Conservation (phyloP, 1,140 invertebrate species). For the Centruroides sculpturatus region DNA sequence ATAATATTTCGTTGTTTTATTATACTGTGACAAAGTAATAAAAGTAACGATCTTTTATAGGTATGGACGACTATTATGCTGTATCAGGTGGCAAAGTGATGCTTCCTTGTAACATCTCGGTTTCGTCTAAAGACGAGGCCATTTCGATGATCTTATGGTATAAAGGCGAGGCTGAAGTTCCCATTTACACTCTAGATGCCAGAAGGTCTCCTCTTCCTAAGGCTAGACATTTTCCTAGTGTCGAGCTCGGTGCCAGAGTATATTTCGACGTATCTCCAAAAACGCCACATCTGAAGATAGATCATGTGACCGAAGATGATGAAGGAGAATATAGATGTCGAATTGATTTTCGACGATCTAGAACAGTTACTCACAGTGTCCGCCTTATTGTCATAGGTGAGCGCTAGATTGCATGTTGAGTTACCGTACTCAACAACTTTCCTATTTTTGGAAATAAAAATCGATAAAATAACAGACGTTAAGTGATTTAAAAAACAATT, state of each 20-base stretch:
- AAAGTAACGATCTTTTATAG: no score
- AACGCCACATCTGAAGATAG: conserved; percentile 12
- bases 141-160: conserved; percentile 71
- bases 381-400: conserved; percentile 14
- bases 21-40: no score
- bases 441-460: no score
- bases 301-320: conserved; percentile 11
- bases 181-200: conserved; percentile 49
- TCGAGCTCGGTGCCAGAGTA: conserved; percentile 10
- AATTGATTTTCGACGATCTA: conserved; percentile 15
- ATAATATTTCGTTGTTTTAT: no score
- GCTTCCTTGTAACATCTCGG: conserved; percentile 61
- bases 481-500: no score
- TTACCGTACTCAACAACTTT: no score
- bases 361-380: conserved; percentile 12
- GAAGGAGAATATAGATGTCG: conserved; percentile 17
- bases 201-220: conserved; percentile 12
- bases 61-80: conserved; percentile 18
- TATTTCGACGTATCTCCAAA: conserved; percentile 14
- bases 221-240: conserved; percentile 14
- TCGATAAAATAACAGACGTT: no score
- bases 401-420: neutral
- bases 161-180: conserved; percentile 44
- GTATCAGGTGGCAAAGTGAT: conserved; percentile 57
- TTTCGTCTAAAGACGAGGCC: conserved; percentile 50